Evolutionary conservation across 2,113 vertebrate species (phyloP).

Genomic region (Rhegmatorhina hoffmannsi): DNA sequence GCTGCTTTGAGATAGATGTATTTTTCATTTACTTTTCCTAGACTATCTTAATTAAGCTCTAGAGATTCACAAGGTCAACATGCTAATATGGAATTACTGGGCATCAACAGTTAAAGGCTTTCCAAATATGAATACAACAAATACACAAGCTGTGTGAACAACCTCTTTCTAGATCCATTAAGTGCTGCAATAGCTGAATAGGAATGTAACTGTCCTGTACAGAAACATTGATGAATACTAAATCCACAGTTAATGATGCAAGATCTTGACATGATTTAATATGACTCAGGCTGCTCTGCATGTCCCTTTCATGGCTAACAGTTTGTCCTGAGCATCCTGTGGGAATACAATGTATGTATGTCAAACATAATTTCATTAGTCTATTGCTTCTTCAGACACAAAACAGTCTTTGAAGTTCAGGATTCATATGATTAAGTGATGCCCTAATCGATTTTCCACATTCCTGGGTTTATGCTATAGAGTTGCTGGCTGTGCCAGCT

Average conservation of each 20-base stretch:
- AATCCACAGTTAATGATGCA: not conserved
- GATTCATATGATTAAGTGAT: not conserved
- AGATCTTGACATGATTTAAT: not conserved
- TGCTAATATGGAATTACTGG: not conserved
- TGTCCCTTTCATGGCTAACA: not conserved
- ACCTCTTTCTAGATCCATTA: not conserved
- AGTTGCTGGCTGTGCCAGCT: not conserved
- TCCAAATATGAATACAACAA: not conserved
- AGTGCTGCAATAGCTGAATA: not conserved
- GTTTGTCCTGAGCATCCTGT: not conserved
- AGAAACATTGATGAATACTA: not conserved
- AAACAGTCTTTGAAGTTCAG: not conserved
- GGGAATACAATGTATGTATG: not conserved
- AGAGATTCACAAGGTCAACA: not conserved
- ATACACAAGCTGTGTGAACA: not conserved
- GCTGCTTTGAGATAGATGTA: not conserved
- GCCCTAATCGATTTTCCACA: not conserved
- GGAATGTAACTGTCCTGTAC: not conserved
- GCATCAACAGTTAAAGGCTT: not conserved
- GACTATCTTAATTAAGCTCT: not conserved
- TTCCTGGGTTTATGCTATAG: not conserved
- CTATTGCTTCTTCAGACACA: not conserved
- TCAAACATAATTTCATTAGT: not conserved
- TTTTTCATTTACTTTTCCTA: not conserved
- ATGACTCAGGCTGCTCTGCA: not conserved